A percentile compares a stretch with the other conserved stretches of the same genome.
These are phyloP conservation scores for Zosterops hypoxanthus DNA, from an alignment of 2,113 vertebrate species.

Conservation along the genomic window DNA sequence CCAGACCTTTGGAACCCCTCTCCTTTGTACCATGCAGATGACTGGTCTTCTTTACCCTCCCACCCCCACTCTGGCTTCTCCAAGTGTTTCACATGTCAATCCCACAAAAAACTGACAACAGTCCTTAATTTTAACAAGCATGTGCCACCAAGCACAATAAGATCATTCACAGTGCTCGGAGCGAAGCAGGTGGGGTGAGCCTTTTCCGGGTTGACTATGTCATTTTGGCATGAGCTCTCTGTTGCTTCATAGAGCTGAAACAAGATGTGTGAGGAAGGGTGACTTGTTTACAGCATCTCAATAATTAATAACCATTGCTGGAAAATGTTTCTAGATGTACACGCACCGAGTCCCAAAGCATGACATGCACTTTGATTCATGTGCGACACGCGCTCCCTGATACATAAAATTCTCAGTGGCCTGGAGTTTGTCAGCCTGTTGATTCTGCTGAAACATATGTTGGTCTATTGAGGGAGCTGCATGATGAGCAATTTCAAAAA, in stretches of 20 bases:
- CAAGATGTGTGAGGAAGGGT: conserved; percentile 22
- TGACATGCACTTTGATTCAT: conserved; percentile 46
- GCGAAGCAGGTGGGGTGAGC: not conserved
- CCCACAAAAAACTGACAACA: not conserved
- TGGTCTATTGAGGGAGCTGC: conserved; percentile 22
- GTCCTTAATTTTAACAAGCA: conserved; percentile 7
- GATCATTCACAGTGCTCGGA: not conserved
- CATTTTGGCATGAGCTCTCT: not conserved
- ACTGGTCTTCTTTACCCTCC: not conserved
- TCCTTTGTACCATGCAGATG: not conserved
- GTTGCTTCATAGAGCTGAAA: not conserved
- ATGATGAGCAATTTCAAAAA: conserved; percentile 30
- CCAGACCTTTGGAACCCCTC: not conserved
- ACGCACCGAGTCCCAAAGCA: not conserved
- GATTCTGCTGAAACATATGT: conserved; percentile 54
- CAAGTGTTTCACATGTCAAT: not conserved
- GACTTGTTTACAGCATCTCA: conserved; percentile 39
- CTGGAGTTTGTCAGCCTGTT: conserved; percentile 65
- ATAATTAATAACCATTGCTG: conserved; percentile 54
- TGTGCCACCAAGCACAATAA: not conserved
- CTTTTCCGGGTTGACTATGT: not conserved
- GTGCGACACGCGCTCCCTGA: not conserved
- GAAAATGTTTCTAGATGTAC: conserved; percentile 39
- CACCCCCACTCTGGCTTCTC: not conserved
- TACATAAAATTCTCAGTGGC: conserved; percentile 41